A percentile compares a stretch with the other conserved stretches of the same genome.
Conservation (phyloP, 1,140 invertebrate genomes). For the Solenopsis invicta region DNA sequence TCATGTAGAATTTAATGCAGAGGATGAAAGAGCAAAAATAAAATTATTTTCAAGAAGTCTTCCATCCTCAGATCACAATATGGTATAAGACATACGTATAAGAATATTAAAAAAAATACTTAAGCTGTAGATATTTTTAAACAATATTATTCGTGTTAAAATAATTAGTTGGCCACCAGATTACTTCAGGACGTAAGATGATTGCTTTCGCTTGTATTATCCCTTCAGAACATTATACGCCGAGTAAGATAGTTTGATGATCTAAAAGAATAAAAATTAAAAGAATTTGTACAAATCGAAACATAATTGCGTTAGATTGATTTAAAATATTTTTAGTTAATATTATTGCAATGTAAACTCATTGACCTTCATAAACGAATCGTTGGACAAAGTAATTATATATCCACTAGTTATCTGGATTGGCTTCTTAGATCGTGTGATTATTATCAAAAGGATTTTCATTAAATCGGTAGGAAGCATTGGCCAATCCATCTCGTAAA, state of each 20-base stretch:
- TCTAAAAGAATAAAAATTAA: slow-evolving; percentile 24
- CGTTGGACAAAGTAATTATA: slow-evolving; percentile 70
- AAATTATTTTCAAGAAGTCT: not conserved
- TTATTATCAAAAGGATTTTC: slow-evolving; percentile 71
- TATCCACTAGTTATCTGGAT: slow-evolving; percentile 71
- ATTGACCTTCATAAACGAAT: slow-evolving; percentile 75
- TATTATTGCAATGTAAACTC: not conserved
- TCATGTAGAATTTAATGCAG: slow-evolving; percentile 84
- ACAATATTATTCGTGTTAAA: not conserved
- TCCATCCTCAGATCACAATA: no score
- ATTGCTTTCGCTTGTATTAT: not conserved
- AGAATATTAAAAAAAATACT: slow-evolving; percentile 14
- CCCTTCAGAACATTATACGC: not conserved
- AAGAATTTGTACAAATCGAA: not conserved
- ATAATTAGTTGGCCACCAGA: slow-evolving; percentile 17
- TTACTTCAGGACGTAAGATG: not conserved
- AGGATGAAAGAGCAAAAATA: not conserved
- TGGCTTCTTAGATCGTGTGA: slow-evolving; percentile 62
- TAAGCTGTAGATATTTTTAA: not conserved
- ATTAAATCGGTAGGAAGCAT: slow-evolving; percentile 54
- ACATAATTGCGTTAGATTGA: not conserved
- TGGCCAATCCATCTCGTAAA: slow-evolving; percentile 79
- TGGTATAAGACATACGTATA: not conserved
- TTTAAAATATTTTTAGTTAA: not conserved
- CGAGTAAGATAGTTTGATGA: slow-evolving; percentile 9